Evolutionary conservation across 2,888 invertebrate genomes (phyloP), one percentile per base, ranked within the genome.

Genomic region (Antheraea assamensis): DNA sequence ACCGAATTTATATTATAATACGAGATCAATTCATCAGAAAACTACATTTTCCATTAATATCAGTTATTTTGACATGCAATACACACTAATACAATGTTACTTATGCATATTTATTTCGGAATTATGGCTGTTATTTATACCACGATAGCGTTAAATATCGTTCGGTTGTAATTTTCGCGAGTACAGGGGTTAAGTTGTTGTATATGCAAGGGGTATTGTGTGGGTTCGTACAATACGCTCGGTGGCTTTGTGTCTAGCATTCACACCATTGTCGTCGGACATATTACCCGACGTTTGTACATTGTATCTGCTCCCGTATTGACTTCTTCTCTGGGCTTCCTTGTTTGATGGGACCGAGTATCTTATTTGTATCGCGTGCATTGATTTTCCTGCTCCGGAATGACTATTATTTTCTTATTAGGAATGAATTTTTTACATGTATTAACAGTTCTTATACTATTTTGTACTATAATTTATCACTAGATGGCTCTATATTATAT

Each of bases 171-270:
- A 78, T 85, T 88, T 85, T 87, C 81, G 84, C 82, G 83, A 77
- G 82, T 86, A 87, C 77, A 81, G 78, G 78, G 79, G 42, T 42
- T 35, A 21, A 64, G 58, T 81, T 79, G 80, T 82, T 84, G 78
- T 90, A 88, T 91, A 90, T 90, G 92, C 90, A 91, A 90, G 91
- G 90, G 91, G 90, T 92, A 92, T 93, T 93, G 93, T 93, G 89
- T 85, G 88, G 88, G 88, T 87, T 91, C 90, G 90, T 87, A 93
- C 92, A 93, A 93, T 92, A 88, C 91, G 85, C 83, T 85, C 86
- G 85, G 87, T 85, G 90, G 92, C 92, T 93, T 93, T 94, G 93
- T 93, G 89, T 89, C 87, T 82, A 87, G 89, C 88, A 87, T 90
- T 92, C 90, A 88, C 89, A 86, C 91, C 88, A 93, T 93, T 93